phyloP scores from a whole-genome alignment of 2,113 vertebrate genomes.

The Lamprologus callipterus region DNA sequence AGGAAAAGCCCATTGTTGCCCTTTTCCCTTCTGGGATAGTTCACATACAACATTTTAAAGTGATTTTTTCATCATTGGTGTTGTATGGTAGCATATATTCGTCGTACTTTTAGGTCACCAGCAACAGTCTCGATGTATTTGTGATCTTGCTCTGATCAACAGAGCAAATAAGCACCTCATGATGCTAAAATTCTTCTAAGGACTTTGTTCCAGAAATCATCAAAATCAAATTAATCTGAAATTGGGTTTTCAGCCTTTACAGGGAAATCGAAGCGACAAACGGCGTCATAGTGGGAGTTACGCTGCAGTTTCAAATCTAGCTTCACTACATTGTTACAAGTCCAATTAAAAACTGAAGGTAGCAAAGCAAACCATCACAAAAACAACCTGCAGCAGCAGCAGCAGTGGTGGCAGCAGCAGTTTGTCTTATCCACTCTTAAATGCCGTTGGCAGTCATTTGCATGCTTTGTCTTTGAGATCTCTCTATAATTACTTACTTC shows the following conservation, averaged over 20 bases:
- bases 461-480: conserved; percentile 13
- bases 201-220: not conserved
- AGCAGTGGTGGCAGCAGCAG: not conserved
- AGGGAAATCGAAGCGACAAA: not conserved
- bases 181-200: not conserved
- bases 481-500: conserved; percentile 36
- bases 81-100: not conserved
- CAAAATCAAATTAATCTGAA: not conserved
- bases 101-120: not conserved
- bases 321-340: not conserved
- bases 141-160: not conserved
- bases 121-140: not conserved
- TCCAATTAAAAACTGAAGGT: not conserved
- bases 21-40: not conserved
- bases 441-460: not conserved
- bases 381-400: not conserved
- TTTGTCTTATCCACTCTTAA: not conserved
- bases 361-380: not conserved
- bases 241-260: not conserved
- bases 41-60: not conserved
- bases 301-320: not conserved
- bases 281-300: not conserved
- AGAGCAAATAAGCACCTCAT: not conserved
- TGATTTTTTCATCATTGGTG: not conserved
- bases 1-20: not conserved